Base-by-base conservation (phyloP, 2,797 vertebrate genomes). In the Varecia variegata region DNA sequence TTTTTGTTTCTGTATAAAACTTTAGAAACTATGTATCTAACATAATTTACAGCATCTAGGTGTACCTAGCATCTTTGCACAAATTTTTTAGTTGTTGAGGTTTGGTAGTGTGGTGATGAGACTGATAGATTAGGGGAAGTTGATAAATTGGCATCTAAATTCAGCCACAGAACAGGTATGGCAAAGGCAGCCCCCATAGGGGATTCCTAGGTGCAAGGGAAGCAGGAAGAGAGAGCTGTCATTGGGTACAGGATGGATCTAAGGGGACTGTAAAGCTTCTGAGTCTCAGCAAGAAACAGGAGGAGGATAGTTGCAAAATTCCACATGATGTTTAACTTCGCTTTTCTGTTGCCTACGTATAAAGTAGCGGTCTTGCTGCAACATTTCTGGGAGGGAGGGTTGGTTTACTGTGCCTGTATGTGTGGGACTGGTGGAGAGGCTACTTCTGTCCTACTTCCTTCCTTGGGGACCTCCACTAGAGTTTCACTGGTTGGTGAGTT, bases 381-480 rank as follows among this genome's bases (percentile, higher is more conserved):
- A 30, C 6, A 18, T 30, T 81, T 62, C 35, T 58, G 20, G 50
- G 56, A 35, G 58, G 50, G 12, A 35, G 10, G 7, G 3, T 14
- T 81, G 58, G 8, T 70, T 5, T n/a, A 20, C 7, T 47, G 25
- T 50, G 27, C 17, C 3, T n/a, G 18, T 56, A 30, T 80, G 32
- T 17, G 12, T 5, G n/a, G 17, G 6, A 45, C 21, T 45, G 35
- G 9, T 9, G 21, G 30, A 54, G 20, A 0, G 1, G 15, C 0
- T 35, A 32, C 54, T 67, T 47, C 56, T 32, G 38, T 8, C 17
- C 7, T n/a, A 27, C 12, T 85, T 65, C 80, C 23, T 43, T 70
- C 25, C 38, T 58, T 82, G 68, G 60, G 7, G 60, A 47, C 27
- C 30, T 76, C 38, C 13, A 58, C 58, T 76, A 7, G 32, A 6